A percentile compares a stretch with the other conserved stretches of the same genome.
Evolutionary conservation across 1,140 invertebrate genomes (phyloP).

Genomic region (Pseudomyrmex dendroicus): DNA sequence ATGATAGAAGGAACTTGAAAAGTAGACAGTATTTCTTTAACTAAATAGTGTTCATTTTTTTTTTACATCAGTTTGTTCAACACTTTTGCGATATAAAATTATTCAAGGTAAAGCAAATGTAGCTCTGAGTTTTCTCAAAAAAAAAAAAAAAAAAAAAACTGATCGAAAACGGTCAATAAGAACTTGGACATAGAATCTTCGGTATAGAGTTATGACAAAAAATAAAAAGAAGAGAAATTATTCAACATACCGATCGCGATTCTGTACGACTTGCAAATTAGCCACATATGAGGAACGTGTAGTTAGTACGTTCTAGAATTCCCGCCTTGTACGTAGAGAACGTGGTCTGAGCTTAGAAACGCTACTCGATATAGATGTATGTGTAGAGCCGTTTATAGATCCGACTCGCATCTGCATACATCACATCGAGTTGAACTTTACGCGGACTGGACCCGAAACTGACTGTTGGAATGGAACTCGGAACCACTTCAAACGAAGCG

Average conservation of each 20-base stretch:
- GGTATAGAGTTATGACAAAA: neutral
- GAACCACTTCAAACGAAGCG: slow-evolving; percentile 59
- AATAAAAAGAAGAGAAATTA: neutral
- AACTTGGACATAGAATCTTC: no score
- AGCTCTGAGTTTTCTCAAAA: no score
- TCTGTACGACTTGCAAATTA: slow-evolving; percentile 25
- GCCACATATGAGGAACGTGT: neutral
- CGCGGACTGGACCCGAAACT: slow-evolving; percentile 59
- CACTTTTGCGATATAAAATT: no score
- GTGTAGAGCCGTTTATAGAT: slow-evolving; percentile 32
- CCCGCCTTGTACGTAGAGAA: neutral
- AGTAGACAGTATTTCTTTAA: no score
- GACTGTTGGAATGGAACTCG: slow-evolving; percentile 39
- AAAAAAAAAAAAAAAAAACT: no score
- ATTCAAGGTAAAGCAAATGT: no score
- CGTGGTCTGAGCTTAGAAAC: slow-evolving; percentile 21
- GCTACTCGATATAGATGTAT: slow-evolving; percentile 16
- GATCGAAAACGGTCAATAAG: no score
- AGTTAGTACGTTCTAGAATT: neutral
- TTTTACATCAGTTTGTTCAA: no score
- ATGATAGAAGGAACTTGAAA: no score
- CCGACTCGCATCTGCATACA: slow-evolving; percentile 38
- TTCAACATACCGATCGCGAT: neutral
- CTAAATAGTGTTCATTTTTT: no score
- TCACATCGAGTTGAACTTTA: slow-evolving; percentile 69